Conservation (phyloP, 2,113 vertebrate species). For the Eptesicus fuscus region DNA sequence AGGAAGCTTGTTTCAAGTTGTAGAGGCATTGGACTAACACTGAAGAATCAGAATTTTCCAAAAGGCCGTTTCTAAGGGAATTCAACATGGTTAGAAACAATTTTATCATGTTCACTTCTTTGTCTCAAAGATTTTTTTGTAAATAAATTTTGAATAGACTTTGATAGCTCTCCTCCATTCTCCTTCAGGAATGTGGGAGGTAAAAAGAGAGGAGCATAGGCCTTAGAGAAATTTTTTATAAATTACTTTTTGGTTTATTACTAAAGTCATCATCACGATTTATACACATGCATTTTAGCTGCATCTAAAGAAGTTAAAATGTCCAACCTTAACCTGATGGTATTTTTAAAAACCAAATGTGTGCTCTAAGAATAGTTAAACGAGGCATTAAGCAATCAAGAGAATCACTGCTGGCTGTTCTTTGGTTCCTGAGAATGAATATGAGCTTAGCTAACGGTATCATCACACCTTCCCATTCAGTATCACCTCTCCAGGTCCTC, state of each 20-base stretch:
- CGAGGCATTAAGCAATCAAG: neutral
- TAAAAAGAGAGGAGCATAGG: neutral
- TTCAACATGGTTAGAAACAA: neutral
- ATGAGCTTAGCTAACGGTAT: neutral
- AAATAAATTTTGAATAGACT: neutral
- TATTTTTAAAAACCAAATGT: neutral
- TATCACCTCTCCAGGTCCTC: neutral
- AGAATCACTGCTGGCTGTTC: neutral
- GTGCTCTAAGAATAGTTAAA: neutral
- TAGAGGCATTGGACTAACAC: constrained; percentile 54
- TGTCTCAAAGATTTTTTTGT: neutral
- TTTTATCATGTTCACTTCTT: neutral
- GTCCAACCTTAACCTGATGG: neutral
- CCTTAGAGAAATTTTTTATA: constrained; percentile 36
- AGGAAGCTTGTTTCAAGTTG: constrained; percentile 67
- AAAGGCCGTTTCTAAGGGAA: constrained; percentile 13
- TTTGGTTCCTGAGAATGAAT: neutral
- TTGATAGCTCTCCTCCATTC: neutral
- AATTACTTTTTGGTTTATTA: constrained; percentile 9
- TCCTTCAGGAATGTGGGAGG: neutral
- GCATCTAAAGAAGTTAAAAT: constrained; percentile 15
- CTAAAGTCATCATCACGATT: neutral
- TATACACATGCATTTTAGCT: neutral
- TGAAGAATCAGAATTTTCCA: constrained; percentile 37
- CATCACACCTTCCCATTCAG: neutral